Percentiles rank a stretch among this genome's conserved stretches.
Conservation (phyloP, 2,113 vertebrate species). For the Microcebus ravelobensis region DNA sequence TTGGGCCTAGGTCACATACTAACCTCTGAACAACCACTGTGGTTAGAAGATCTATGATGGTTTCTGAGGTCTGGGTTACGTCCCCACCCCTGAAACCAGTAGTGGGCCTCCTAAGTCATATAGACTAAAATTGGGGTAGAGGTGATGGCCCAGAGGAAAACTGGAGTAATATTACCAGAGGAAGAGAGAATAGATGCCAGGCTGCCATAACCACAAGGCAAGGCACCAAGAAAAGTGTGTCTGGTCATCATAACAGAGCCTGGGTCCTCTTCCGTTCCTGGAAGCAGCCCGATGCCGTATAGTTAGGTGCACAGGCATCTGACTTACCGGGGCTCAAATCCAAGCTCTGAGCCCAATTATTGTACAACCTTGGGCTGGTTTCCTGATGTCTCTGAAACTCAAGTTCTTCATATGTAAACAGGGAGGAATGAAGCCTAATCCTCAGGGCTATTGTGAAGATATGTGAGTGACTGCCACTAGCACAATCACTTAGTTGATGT, state of each 20-base stretch:
- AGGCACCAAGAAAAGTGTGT: background rate
- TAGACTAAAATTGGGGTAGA: background rate
- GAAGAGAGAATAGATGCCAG: background rate
- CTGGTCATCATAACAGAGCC: background rate
- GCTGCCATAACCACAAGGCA: background rate
- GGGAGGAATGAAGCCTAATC: background rate
- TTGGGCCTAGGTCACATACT: background rate
- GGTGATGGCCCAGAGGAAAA: background rate
- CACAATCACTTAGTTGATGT: background rate
- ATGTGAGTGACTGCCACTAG: background rate
- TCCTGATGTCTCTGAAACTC: background rate
- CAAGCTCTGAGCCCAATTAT: background rate
- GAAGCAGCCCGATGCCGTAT: background rate
- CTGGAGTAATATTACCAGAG: background rate
- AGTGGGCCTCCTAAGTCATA: background rate
- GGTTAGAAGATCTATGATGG: background rate
- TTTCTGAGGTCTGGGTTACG: background rate
- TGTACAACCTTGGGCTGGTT: background rate
- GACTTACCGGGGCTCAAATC: background rate
- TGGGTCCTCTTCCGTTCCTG: background rate
- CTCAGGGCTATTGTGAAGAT: background rate
- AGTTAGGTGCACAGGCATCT: background rate
- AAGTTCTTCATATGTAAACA: background rate
- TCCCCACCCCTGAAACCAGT: background rate
- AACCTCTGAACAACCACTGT: background rate